Conservation (phyloP, 23 tunicate species). For the Botrylloides violaceus region DNA sequence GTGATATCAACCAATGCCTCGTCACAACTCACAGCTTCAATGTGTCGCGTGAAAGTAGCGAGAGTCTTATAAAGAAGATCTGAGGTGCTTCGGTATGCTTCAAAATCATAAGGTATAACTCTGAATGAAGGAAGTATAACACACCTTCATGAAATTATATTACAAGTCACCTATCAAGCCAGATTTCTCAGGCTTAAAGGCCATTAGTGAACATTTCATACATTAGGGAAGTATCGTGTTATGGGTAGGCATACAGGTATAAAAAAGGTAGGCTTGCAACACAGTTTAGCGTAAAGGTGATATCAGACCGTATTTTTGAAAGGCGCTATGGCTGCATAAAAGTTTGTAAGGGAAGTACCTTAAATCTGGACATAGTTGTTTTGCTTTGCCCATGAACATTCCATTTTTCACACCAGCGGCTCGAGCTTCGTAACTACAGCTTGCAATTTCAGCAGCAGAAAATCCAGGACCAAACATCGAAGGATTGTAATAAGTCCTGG, state of each 20-base stretch:
- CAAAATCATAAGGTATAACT: slow-evolving; percentile 86
- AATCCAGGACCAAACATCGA: slow-evolving; percentile 19
- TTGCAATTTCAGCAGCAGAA: slow-evolving; percentile 73
- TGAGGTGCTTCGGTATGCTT: slow-evolving; percentile 64
- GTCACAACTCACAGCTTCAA: slow-evolving; percentile 94
- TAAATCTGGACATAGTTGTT: slow-evolving; percentile 86
- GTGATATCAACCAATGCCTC: slow-evolving; percentile 77
- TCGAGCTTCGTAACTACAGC: slow-evolving; percentile 82
- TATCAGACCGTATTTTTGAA: too few species aligned
- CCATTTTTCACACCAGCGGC: slow-evolving; percentile 74
- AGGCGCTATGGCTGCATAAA: too few species aligned
- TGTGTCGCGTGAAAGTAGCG: slow-evolving; percentile 50
- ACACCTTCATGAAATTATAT: too few species aligned
- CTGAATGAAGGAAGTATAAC: slow-evolving; percentile 17
- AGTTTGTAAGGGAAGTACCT: too few species aligned
- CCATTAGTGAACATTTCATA: too few species aligned
- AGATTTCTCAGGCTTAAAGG: too few species aligned
- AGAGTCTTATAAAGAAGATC: slow-evolving; percentile 46
- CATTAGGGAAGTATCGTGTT: too few species aligned
- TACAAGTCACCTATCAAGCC: too few species aligned
- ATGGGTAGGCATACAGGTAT: too few species aligned
- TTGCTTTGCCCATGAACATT: slow-evolving; percentile 89
- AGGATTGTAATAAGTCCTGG: not conserved
- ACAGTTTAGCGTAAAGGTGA: too few species aligned
- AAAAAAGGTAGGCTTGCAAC: too few species aligned